These are phyloP conservation scores for Eufriesea mexicana DNA, from an alignment of 1,140 invertebrate genomes.

Conservation along the genomic window DNA sequence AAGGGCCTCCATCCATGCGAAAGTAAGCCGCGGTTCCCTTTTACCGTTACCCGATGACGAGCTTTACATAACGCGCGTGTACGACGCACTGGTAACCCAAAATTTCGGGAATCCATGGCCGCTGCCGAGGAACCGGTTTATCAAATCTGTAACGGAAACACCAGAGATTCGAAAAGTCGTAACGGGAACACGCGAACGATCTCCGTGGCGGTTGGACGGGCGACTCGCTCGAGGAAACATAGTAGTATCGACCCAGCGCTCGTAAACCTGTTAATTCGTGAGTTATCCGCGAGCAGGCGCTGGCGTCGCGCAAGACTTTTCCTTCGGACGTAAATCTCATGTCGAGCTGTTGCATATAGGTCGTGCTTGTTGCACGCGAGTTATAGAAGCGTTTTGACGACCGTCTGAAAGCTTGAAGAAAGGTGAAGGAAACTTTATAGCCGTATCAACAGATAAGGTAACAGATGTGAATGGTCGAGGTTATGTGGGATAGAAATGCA, in stretches of 20 bases:
- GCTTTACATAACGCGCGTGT: conserved; percentile 42
- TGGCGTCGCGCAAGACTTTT: background rate
- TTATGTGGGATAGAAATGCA: too few relatives aligned
- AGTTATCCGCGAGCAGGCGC: background rate
- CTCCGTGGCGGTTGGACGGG: background rate
- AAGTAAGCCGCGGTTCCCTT: conserved; percentile 6
- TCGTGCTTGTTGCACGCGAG: background rate
- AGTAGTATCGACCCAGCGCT: background rate
- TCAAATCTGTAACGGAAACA: conserved; percentile 60
- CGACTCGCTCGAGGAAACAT: too few relatives aligned
- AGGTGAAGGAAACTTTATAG: background rate
- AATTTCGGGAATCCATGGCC: conserved; percentile 58
- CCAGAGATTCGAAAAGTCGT: conserved; percentile 46
- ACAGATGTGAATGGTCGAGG: too few relatives aligned
- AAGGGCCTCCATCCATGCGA: background rate
- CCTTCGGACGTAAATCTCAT: background rate
- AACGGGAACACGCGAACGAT: conserved; percentile 51
- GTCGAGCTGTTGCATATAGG: background rate
- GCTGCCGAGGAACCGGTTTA: conserved; percentile 51
- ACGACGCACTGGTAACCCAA: conserved; percentile 55
- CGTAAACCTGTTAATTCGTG: background rate
- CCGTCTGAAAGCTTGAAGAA: background rate
- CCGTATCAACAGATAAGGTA: background rate
- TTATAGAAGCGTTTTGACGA: background rate
- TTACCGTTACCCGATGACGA: conserved; percentile 52